phyloP scores from a whole-genome alignment of 35 echinoderm and acorn worm species.

The Hemicentrotus pulcherrimus region DNA sequence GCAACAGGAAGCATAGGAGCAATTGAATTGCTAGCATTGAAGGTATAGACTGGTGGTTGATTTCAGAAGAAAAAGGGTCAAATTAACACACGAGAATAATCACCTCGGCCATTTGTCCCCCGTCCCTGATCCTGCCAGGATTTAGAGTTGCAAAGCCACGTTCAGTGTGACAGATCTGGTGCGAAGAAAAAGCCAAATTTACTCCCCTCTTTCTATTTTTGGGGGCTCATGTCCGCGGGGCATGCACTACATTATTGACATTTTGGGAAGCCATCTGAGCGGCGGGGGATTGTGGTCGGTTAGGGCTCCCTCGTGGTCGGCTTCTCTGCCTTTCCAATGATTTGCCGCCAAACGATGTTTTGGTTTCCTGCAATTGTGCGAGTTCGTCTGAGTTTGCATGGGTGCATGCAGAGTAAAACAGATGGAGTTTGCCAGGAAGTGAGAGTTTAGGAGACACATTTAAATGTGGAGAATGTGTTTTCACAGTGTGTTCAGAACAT shows the following conservation, averaged over 20 bases:
- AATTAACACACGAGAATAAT: neutral
- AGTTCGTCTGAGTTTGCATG: neutral
- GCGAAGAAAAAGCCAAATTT: slow-evolving; percentile 10
- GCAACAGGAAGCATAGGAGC: too few species aligned
- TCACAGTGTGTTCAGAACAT: neutral
- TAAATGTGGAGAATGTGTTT: neutral
- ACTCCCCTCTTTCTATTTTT: neutral
- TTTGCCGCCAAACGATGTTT: neutral
- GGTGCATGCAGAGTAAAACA: neutral
- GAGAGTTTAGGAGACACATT: neutral
- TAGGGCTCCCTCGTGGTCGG: neutral
- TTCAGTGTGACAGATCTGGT: neutral
- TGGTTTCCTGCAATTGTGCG: neutral
- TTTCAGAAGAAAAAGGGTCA: neutral
- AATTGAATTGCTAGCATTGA: too few species aligned
- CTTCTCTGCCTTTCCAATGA: neutral
- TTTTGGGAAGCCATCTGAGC: neutral
- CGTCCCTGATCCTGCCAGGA: neutral
- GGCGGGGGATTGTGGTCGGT: neutral
- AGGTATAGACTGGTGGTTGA: too few species aligned
- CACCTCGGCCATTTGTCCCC: neutral
- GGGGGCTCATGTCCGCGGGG: neutral
- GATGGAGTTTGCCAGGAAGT: neutral
- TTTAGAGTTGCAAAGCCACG: neutral
- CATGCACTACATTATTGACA: slow-evolving; percentile 13